Evolutionary conservation across 1,140 invertebrate species (phyloP).

Genomic region (Drosophila nannoptera): DNA sequence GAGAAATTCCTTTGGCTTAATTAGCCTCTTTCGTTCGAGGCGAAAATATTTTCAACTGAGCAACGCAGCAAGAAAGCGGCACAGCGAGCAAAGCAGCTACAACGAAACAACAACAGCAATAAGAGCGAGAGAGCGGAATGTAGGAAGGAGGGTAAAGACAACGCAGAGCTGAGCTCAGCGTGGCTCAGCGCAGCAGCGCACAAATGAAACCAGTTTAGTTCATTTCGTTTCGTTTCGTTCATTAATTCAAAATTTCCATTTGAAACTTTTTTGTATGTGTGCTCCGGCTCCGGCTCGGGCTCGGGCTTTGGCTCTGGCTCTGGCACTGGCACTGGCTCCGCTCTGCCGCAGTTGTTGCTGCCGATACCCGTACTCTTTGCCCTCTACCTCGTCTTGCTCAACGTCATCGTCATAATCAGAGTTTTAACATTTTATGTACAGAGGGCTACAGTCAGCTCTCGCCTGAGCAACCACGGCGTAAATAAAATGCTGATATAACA

Average conservation of each 20-base stretch:
- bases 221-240: slow-evolving; percentile 77
- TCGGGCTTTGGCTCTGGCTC: slow-evolving; percentile 9
- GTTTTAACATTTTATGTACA: slow-evolving; percentile 78
- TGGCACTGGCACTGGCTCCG: slow-evolving; percentile 42
- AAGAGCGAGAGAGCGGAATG: slow-evolving; percentile 20
- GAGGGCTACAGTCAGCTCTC: slow-evolving; percentile 43
- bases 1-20: slow-evolving; percentile 77
- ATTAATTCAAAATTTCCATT: slow-evolving; percentile 78
- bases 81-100: slow-evolving; percentile 44
- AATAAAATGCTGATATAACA: slow-evolving; percentile 2
- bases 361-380: slow-evolving; percentile 37
- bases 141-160: slow-evolving; percentile 31
- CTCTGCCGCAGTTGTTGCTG: slow-evolving; percentile 66
- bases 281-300: slow-evolving; percentile 37
- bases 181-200: slow-evolving; percentile 61
- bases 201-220: slow-evolving; percentile 78
- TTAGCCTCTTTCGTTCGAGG: slow-evolving; percentile 75
- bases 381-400: slow-evolving; percentile 41
- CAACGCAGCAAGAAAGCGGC: slow-evolving; percentile 71
- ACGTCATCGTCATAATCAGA: slow-evolving; percentile 75
- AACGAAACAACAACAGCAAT: slow-evolving; percentile 32
- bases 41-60: slow-evolving; percentile 76
- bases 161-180: slow-evolving; percentile 51
- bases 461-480: not conserved
- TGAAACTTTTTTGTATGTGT: slow-evolving; percentile 71